phyloP scores from a whole-genome alignment of 2,888 invertebrate genomes.

The Spodoptera littoralis region DNA sequence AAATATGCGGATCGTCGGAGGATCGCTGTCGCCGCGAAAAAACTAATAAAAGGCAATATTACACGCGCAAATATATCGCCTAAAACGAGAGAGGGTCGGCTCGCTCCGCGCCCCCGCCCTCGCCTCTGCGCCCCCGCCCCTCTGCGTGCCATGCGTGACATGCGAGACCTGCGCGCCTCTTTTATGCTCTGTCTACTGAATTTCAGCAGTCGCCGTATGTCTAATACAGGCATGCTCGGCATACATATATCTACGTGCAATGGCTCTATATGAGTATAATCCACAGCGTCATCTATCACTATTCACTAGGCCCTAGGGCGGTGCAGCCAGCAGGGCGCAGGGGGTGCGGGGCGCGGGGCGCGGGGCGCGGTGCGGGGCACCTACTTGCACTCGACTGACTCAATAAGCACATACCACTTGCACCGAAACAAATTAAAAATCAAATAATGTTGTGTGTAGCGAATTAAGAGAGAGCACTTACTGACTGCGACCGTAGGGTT shows the following conservation, averaged over 20 bases:
- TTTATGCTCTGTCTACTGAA: constrained; percentile 38
- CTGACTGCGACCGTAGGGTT: constrained; percentile 36
- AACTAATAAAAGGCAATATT: constrained; percentile 86
- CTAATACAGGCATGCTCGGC: too few relatives aligned
- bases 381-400: constrained; percentile 65
- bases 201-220: constrained; percentile 15
- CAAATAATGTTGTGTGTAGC: constrained; percentile 86
- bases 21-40: constrained; percentile 80
- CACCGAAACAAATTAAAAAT: constrained; percentile 84
- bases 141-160: constrained; percentile 33
- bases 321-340: constrained; percentile 3
- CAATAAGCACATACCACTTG: constrained; percentile 83
- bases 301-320: too few relatives aligned
- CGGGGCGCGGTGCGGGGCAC: constrained; percentile 19
- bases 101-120: constrained; percentile 24
- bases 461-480: constrained; percentile 67
- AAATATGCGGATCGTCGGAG: constrained; percentile 69
- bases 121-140: constrained; percentile 10
- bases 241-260: neutral
- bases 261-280: too few relatives aligned
- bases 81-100: constrained; percentile 47
- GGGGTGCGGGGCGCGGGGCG: constrained; percentile 12
- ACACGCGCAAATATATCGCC: constrained; percentile 74
- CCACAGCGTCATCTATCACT: too few relatives aligned
- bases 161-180: constrained; percentile 29